Evolutionary conservation across 2,797 vertebrate species (phyloP), one percentile per base, ranked within the genome.

Genomic region (Varecia variegata): DNA sequence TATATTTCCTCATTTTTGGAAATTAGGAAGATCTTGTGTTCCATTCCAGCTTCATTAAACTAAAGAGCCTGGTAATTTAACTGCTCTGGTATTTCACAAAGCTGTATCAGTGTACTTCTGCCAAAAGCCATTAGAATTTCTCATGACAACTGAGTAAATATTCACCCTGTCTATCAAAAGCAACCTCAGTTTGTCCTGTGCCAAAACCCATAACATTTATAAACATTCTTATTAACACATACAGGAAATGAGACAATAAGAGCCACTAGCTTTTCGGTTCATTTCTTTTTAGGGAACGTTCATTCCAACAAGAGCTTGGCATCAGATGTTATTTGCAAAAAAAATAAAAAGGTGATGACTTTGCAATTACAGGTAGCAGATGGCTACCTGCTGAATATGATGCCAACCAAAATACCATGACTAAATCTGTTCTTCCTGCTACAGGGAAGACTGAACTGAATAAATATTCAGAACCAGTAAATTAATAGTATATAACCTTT

Each of bases 321-420:
- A 96, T 67, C 88, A 89, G 96, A 96, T 76, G 84, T 80, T 95
- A 95, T 92, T 73, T 93, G 60, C 83, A 79, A 88, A 67, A 85
- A 92, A 54, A 47, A 94, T 35, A 35, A 35, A 35, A 35, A 89
- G 90, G 95, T 76, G 96, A 97, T 8, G 54, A 85, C 80, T 96
- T 97, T 96, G 93, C 95, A 97, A 98, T 98, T 96, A 93, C 70
- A 97, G 97, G 93, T 92, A 98, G 96, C 95, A 97, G 94, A 95
- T 89, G 74, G 97, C 96, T 94, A 96, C 88, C 93, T 97, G 25
- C 91, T 97, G 85, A 93, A 90, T 93, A 68, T 60, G 96, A 92
- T 94, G 93, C 93, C 95, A 98, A 97, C 96, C 76, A 93, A 97
- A 98, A 97, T 94, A 95, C 79, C 97, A 95, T 93, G 85, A 93